These are phyloP conservation scores for Tyrannus savana DNA, from an alignment of 2,113 vertebrate genomes.

Conservation along the genomic window DNA sequence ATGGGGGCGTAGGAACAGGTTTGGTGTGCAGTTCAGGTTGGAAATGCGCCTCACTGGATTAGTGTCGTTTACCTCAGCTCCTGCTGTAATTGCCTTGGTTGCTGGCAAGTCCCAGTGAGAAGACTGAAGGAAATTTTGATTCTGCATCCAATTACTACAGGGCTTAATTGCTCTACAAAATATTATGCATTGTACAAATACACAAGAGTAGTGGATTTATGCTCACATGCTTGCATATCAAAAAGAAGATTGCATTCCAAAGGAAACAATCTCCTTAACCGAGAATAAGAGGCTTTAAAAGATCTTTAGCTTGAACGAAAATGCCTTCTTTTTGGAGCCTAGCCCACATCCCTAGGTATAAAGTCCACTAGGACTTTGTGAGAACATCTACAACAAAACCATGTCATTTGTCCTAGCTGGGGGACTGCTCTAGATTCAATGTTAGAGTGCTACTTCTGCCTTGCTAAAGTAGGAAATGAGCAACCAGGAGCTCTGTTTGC, in stretches of 20 bases:
- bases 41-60: not conserved
- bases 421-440: not conserved
- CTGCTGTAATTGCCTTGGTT: not conserved
- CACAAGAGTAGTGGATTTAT: constrained; percentile 16
- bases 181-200: not conserved
- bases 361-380: not conserved
- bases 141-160: rapidly evolving
- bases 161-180: constrained; percentile 21
- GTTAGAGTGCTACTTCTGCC: not conserved
- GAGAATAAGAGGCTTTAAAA: constrained; percentile 41
- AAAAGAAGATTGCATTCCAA: constrained; percentile 30
- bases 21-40: constrained; percentile 19
- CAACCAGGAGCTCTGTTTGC: not conserved
- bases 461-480: not conserved
- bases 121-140: not conserved
- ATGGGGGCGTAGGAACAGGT: constrained; percentile 29
- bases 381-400: not conserved
- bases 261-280: constrained; percentile 24
- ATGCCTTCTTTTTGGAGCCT: constrained; percentile 5
- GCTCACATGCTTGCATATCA: constrained; percentile 17
- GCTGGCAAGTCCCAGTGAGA: not conserved
- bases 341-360: not conserved
- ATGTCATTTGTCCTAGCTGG: not conserved
- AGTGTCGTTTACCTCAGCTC: not conserved
- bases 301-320: constrained; percentile 3